Percentiles rank a stretch among this genome's conserved stretches.
phyloP scores from a whole-genome alignment of 2,113 vertebrate genomes.

The Leptobrachium ailaonicum region DNA sequence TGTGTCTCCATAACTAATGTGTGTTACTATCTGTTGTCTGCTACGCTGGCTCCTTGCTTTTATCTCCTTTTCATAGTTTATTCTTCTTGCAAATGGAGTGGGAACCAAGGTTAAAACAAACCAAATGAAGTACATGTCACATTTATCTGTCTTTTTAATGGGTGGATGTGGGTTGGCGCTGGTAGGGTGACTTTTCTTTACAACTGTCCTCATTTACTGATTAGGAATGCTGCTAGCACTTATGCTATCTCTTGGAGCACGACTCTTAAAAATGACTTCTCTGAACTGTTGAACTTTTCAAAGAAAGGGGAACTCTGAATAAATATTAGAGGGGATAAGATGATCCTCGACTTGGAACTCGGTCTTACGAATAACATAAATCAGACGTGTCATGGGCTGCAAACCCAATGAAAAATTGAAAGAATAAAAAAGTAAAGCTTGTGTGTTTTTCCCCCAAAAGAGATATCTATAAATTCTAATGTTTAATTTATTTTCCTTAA shows the following conservation, averaged over 20 bases:
- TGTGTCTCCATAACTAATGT: too few species aligned
- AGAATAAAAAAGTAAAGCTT: constrained; percentile 1
- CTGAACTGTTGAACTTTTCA: constrained; percentile 73
- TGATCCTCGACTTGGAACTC: constrained; percentile 60
- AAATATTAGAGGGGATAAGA: constrained; percentile 58
- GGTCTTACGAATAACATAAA: constrained; percentile 60
- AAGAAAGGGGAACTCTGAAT: constrained; percentile 59
- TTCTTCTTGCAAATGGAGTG: too few species aligned
- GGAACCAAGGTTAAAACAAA: too few species aligned
- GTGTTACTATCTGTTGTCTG: too few species aligned
- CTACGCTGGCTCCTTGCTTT: too few species aligned
- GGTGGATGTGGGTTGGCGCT: too few species aligned
- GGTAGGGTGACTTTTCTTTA: too few species aligned
- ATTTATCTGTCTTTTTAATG: too few species aligned
- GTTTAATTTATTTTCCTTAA: too few species aligned
- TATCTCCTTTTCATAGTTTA: too few species aligned
- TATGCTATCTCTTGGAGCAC: constrained; percentile 53
- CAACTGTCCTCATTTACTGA: constrained; percentile 22
- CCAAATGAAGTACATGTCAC: too few species aligned
- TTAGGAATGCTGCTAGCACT: constrained; percentile 61
- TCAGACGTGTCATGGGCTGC: constrained; percentile 42
- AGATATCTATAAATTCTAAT: too few species aligned
- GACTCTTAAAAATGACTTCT: constrained; percentile 60
- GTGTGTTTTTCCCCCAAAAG: constrained; percentile 43
- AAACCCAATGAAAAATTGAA: constrained; percentile 26